Base-by-base conservation (phyloP, 2,888 invertebrate genomes). In the Rotaria sp. region DNA sequence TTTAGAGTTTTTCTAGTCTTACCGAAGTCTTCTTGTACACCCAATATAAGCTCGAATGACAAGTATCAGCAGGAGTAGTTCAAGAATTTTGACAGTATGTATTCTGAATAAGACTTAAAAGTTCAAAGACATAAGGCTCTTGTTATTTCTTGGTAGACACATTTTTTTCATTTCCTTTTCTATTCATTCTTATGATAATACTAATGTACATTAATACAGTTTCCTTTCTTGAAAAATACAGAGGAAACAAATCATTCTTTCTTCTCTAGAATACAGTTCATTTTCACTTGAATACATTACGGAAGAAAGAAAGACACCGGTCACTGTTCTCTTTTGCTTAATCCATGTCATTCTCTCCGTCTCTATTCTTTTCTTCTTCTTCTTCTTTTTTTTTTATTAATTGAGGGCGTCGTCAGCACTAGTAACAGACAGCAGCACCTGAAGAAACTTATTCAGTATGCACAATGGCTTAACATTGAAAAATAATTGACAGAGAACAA, bases 401-500 rank as follows among this genome's bases (percentile, higher is more conserved):
- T 67, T 67, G 67, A 67, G 7, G 67, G 67, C 30, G 35, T 38
- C 30, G 35, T 38, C 67, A 67, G 57, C 3, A 13, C 8, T 59
- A 30, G 0, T n/a, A 59, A 10, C 57, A 57, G 57, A 13, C 57
- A 67, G 35, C 35, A 67, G 67, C 67, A 38, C 21, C 30, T 67
- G 21, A 30, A 38, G 35, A 67, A 67, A 35, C 21, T 67, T 38
- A 67, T 67, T 35, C 67, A 67, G 38, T 67, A 67, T 67, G 35
- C 67, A 67, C 67, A 67, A 15, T 67, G 67, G 67, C 67, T 67
- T 67, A 67, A 21, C 67, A 67, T 67, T 67, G 35, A 67, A 67
- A 35, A 18, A 18, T 67, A 67, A 67, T 67, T 18, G 67, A 30
- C 67, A 67, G 35, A 67, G 67, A 67, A 67, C 21, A 67, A 35